Base-by-base conservation (phyloP, 1,140 invertebrate species). In the Sminthurides bifidus region DNA sequence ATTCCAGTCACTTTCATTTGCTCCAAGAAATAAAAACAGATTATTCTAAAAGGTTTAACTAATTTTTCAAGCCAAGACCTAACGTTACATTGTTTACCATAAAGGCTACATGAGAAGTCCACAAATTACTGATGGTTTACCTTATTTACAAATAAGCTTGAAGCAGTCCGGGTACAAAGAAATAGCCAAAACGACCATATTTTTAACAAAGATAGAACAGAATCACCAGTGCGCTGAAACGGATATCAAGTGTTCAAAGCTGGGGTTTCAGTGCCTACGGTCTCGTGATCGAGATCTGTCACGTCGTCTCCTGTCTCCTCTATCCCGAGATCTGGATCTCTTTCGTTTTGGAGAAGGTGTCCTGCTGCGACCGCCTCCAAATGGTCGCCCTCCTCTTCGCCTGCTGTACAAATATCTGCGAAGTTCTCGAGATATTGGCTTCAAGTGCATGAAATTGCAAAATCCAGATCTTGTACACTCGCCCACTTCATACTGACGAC, bases 361-460 rank as follows among this genome's bases (percentile, higher is more conserved):
- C 21, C 41, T 27, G 31, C 60, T 59, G 19, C 57, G 30, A 30
- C 52, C 24, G 21, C 48, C 23, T 15, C 56, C 56, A 44, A 49
- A 61, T 53, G 60, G 53, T 54, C 57, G 56, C 54, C 56, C 37
- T 57, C 66, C 45, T 60, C 60, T 66, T 24, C 74, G 65, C 37
- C 73, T 69, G 37, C 80, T 79, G 69, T 82, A 82, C n/a, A 83
- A 66, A 66, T 85, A 92, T 69, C 90, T 78, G 54, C 92, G 76
- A 26, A 97, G 71, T 68, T 92, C 91, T 62, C 92, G 74, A 0
- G 92, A 96, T 66, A 98, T 98, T 37, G 93, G 94, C 69, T 98
- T 98, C 68, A 98, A 76, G 70, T 98, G 95, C 95, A 98, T 98
- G 71, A 98, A 98, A 75, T 98, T 98, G 72, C 95, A 98, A 73